Conservation (phyloP, 2,888 invertebrate genomes). For the Sesamia inferens region DNA sequence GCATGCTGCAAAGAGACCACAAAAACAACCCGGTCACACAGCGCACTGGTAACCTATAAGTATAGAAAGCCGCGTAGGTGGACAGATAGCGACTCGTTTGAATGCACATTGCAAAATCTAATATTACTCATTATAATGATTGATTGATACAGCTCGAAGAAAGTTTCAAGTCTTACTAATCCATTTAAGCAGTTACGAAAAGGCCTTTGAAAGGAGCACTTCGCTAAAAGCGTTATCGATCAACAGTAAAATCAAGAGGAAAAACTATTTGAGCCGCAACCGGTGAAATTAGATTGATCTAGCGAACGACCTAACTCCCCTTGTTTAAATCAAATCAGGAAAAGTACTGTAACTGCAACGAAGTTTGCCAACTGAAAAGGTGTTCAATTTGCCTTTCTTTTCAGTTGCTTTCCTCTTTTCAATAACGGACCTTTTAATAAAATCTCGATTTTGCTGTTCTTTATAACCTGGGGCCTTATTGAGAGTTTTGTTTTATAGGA, state of each 20-base stretch:
- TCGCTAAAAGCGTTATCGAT: conserved; percentile 41
- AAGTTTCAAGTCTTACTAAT: conserved; percentile 50
- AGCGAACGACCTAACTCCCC: conserved; percentile 48
- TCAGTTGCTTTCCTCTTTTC: conserved; percentile 33
- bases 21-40: conserved; percentile 61
- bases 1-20: conserved; percentile 59
- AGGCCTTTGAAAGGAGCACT: conserved; percentile 19
- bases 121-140: conserved; percentile 51
- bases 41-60: conserved; percentile 51
- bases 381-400: conserved; percentile 34
- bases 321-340: conserved; percentile 60
- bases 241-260: conserved; percentile 40
- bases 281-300: conserved; percentile 59
- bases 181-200: conserved; percentile 1
- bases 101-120: conserved; percentile 50
- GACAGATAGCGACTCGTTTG: conserved; percentile 67
- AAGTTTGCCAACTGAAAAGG: conserved; percentile 37
- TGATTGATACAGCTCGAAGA: conserved; percentile 51
- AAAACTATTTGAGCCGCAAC: conserved; percentile 47
- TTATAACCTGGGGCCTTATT: not conserved
- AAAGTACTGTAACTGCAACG: conserved; percentile 43
- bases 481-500: conserved; percentile 6
- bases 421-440: conserved; percentile 12
- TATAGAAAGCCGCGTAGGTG: conserved; percentile 83
- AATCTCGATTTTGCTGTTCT: not conserved